A percentile compares a stretch with the other conserved stretches of the same genome.
Conservation (phyloP, 1,140 invertebrate genomes). For the Procambarus virginalis region DNA sequence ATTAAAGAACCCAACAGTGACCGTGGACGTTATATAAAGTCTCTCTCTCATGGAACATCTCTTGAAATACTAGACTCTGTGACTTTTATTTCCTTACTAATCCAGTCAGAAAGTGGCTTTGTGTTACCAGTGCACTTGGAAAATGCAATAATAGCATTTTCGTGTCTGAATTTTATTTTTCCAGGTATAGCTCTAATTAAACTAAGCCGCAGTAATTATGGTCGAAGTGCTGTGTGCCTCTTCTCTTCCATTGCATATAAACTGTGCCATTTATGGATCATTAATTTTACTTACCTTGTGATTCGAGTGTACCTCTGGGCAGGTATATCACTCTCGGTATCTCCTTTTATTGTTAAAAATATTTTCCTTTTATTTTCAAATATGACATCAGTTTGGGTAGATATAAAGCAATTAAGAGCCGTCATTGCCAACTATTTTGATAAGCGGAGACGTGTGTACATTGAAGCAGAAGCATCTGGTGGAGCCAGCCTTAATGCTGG, state of each 20-base stretch:
- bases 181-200: constrained; percentile 40
- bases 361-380: constrained; percentile 38
- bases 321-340: constrained; percentile 23
- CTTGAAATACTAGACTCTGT: constrained; percentile 51
- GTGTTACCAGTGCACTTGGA: constrained; percentile 28
- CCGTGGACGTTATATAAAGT: constrained; percentile 19
- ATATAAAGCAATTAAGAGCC: neutral
- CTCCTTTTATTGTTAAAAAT: constrained; percentile 54
- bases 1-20: neutral
- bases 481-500: neutral
- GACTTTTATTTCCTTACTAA: constrained; percentile 34
- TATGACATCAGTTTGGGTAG: constrained; percentile 26
- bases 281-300: constrained; percentile 44
- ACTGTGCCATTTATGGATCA: constrained; percentile 44
- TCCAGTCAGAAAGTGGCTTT: constrained; percentile 26
- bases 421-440: neutral
- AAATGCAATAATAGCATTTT: constrained; percentile 34
- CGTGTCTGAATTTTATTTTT: constrained; percentile 36
- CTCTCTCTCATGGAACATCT: constrained; percentile 43
- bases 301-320: constrained; percentile 53
- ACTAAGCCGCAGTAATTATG: constrained; percentile 44
- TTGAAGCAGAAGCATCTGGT: neutral
- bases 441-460: neutral
- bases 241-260: constrained; percentile 31
- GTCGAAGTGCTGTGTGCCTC: constrained; percentile 4